Conservation (phyloP, 2,113 vertebrate species). For the Gopherus evgoodei region DNA sequence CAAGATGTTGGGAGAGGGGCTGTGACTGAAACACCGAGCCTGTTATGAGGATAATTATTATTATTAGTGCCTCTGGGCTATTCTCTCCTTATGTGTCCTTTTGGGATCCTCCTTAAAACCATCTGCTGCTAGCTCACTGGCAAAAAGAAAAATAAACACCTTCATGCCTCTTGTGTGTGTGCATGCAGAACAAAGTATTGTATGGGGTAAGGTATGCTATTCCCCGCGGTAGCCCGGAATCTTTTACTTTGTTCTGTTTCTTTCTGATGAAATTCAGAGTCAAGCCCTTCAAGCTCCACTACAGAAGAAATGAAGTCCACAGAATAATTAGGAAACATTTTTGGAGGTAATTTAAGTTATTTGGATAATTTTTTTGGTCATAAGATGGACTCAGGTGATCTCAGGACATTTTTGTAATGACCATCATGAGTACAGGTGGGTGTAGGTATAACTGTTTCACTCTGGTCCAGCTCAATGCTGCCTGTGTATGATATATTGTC, state of each 20-base stretch:
- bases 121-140: slow-evolving; percentile 48
- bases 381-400: rapidly evolving
- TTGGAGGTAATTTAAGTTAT: not conserved
- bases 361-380: not conserved
- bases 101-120: slow-evolving; percentile 42
- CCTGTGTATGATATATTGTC: not conserved
- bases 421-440: not conserved
- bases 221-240: not conserved
- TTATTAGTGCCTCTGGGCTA: slow-evolving; percentile 54
- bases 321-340: slow-evolving; percentile 7
- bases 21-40: not conserved
- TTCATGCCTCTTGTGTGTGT: slow-evolving; percentile 50
- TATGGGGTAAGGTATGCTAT: not conserved
- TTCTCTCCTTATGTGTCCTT: slow-evolving; percentile 49
- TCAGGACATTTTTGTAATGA: not conserved
- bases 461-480: slow-evolving; percentile 7
- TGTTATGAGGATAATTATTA: not conserved
- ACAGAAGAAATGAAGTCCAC: not conserved
- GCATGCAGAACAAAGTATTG: slow-evolving; percentile 53
- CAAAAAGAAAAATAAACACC: slow-evolving; percentile 53
- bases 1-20: not conserved
- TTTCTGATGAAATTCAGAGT: not conserved
- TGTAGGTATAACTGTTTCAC: slow-evolving; percentile 41
- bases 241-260: slow-evolving; percentile 49
- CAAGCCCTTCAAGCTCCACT: not conserved